phyloP scores from a whole-genome alignment of 2,113 vertebrate species.

The Chrysemys picta region DNA sequence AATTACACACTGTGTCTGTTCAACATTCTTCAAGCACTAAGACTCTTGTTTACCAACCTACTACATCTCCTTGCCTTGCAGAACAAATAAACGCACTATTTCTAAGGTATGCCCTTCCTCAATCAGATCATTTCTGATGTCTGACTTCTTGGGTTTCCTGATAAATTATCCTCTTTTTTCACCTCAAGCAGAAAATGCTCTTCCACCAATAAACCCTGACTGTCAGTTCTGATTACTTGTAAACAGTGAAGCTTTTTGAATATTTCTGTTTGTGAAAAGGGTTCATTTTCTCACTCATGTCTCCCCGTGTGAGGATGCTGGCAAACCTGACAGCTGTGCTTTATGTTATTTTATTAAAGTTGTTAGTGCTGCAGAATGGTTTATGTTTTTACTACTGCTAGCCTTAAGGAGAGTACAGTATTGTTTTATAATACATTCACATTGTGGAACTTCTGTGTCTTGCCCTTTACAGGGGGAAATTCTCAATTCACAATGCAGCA shows the following conservation, averaged over 20 bases:
- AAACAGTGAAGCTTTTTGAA: constrained; percentile 70
- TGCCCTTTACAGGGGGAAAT: not conserved
- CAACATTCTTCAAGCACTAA: constrained; percentile 23
- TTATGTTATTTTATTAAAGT: constrained; percentile 68
- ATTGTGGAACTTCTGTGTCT: not conserved
- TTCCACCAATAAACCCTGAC: constrained; percentile 72
- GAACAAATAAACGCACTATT: constrained; percentile 61
- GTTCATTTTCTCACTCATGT: constrained; percentile 60
- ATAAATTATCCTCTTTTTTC: constrained; percentile 74
- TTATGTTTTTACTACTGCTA: constrained; percentile 45
- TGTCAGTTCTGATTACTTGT: constrained; percentile 78
- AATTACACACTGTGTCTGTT: constrained; percentile 26
- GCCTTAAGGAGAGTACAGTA: constrained; percentile 55
- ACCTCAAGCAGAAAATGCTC: constrained; percentile 77
- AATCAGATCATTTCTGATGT: constrained; percentile 62
- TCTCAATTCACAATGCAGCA: not conserved
- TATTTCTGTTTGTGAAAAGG: constrained; percentile 70
- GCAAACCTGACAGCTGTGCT: constrained; percentile 66
- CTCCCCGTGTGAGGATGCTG: constrained; percentile 39
- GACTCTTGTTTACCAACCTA: constrained; percentile 36
- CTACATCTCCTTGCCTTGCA: constrained; percentile 55
- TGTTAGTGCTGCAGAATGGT: constrained; percentile 42
- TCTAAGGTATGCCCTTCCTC: constrained; percentile 63
- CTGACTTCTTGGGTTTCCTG: constrained; percentile 60
- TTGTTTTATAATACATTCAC: constrained; percentile 50